Evolutionary conservation across 1,140 invertebrate species (phyloP), one percentile per base, ranked within the genome.

Genomic region (Drosophila tsacasi): DNA sequence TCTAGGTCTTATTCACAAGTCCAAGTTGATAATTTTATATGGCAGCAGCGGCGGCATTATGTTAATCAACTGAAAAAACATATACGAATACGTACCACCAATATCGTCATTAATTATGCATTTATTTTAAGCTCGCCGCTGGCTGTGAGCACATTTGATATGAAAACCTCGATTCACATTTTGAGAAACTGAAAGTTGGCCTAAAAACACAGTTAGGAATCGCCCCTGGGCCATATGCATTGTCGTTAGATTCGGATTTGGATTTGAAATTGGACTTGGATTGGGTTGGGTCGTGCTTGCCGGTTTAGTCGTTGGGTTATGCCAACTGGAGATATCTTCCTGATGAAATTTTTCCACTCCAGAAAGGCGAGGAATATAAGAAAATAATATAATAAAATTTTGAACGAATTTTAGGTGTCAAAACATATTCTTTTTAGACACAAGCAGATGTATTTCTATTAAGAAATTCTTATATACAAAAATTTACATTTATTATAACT

Each of bases 121-220:
- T 89, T 89, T 87, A 77, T 75, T 87, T 83, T 71, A 76, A 83
- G 67, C 76, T 49, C 75, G 76, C 80, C 52, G 55, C 66, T 42
- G 49, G 73, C 76, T 87, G 79, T 81, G 68, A 81, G 62, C 68
- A 87, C 79, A 90, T 74, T 87, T 62, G 62, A 61, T 72, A 60
- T 83, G 66, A 78, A 87, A 90, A 75, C 85, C 81, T 89, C 85
- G 77, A 78, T 81, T 90, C 68, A 59, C 62, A 64, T 81, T 85
- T 87, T 49, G 83, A 73, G 69, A 87, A 87, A 87, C 62, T 75
- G 84, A 87, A 87, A 87, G 84, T 87, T 87, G 85, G 85, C 85
- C 84, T 78, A 81, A 90, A 84, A 87, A 87, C 84, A 87, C 74
- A 82, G 65, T 87, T 90, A 60, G 66, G 58, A 64, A 58, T 79